Conservation (phyloP, 1,140 invertebrate genomes). For the Chrysopa pallens region DNA sequence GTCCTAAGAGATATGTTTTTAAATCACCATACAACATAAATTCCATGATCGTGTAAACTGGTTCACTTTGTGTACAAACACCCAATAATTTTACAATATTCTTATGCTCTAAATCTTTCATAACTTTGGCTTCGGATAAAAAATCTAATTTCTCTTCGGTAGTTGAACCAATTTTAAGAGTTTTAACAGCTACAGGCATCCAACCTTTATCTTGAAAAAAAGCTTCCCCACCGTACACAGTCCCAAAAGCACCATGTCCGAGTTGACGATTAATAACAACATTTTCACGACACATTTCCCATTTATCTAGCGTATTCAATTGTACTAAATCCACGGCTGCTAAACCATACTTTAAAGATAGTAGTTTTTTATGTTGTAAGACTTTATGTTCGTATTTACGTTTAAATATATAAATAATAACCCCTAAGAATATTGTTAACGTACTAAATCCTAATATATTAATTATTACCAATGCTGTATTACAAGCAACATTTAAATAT, state of each 20-base stretch:
- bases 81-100: conserved; percentile 78
- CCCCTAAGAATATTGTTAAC: conserved; percentile 31
- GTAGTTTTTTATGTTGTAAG: conserved; percentile 46
- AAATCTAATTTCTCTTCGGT: conserved; percentile 84
- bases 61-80: conserved; percentile 69
- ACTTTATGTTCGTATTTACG: conserved; percentile 57
- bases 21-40: conserved; percentile 87
- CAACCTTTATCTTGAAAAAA: conserved; percentile 49
- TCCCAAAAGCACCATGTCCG: conserved; percentile 80
- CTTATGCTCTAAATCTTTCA: conserved; percentile 80
- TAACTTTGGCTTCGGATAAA: conserved; percentile 78
- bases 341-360: conserved; percentile 27
- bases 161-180: conserved; percentile 62
- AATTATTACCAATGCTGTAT: conserved; percentile 47
- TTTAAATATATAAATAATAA: conserved; percentile 30
- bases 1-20: conserved; percentile 69
- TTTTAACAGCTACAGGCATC: conserved; percentile 82
- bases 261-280: conserved; percentile 80
- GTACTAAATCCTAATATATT: conserved; percentile 48
- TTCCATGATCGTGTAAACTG: conserved; percentile 82
- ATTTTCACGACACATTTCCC: conserved; percentile 67
- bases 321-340: conserved; percentile 38
- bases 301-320: conserved; percentile 48
- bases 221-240: conserved; percentile 72
- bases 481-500: conserved; percentile 46